Base-by-base conservation (phyloP, 2,888 invertebrate genomes). In the Megaustenia siamemsis region DNA sequence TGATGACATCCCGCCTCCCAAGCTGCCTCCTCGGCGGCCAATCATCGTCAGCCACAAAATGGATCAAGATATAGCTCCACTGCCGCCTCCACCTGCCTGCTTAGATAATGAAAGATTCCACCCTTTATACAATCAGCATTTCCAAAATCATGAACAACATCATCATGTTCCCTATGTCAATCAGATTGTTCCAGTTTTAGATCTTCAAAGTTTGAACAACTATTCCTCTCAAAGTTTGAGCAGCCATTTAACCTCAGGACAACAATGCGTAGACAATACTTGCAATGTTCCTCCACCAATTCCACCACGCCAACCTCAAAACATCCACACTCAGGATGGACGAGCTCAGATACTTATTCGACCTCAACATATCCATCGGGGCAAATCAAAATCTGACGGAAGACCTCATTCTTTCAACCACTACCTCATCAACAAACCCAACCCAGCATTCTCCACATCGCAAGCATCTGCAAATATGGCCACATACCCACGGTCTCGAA, bases 371-470 rank as follows among this genome's bases (percentile, higher is more conserved):
- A 18, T 76, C 40, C 68, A 76, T 21, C 82, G 35, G 32, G 56
- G 38, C 38, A 56, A 38, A 15, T 21, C 35, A 1, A 60, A 66
- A 49, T 12, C 56, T n/a, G 43, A 63, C 8, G 73, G 43, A 28
- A 68, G 83, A n/a, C 85, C 80, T 43, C 80, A 81, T n/a, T 85
- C 85, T 24, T 85, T 85, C 81, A 56, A 81, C 35, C 85, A 85
- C 71, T 85, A 81, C 81, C 76, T 81, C 69, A 81, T 85, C 35
- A 78, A 78, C 83, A 78, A 83, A 69, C n/a, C 69, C 21, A 78
- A 60, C 21, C 45, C 78, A 28, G 28, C 73, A 28, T 28, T 49
- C 24, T 53, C 83, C 10, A 35, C 73, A 35, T 66, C 82, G n/a
- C 32, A 60, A n/a, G 24, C 82, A 32, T 18, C 69, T 21, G 24